Base-by-base conservation (phyloP, 1,140 invertebrate species). In the Bombus balteatus region DNA sequence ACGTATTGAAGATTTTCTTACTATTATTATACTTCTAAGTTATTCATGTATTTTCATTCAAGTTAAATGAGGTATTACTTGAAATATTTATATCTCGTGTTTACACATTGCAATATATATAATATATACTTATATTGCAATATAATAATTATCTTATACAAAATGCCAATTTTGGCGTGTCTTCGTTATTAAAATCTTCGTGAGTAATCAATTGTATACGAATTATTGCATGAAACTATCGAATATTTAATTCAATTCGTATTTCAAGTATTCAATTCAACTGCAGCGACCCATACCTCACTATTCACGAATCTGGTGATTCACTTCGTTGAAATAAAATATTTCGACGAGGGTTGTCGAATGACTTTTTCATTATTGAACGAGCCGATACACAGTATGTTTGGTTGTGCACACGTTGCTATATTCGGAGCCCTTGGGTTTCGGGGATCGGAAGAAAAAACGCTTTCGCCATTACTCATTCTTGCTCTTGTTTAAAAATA, bases 401-500 rank as follows among this genome's bases (percentile, higher is more conserved):
- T 74, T 22, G 43, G 37, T 62, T 72, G 34, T 12, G 59, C 68
- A 43, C 39, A 79, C 74, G 80, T 79, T 15, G 81, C 89, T 90
- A 82, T 88, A 83, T 87, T 34, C 59, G 88, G 80, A 79, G 47
- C 66, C 71, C 81, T 84, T 43, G 71, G 43, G 78, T 85, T 81
- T 85, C 70, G 59, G 80, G 87, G 86, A 75, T 70, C 78, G 83
- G 78, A 18, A 57, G 66, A 79, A 80, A 76, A 81, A 89, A 65
- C 59, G 86, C 82, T 83, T 34, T 77, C 79, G 90, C 90, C 89
- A 91, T 92, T 91, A 91, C 84, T 92, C 91, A 91, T 91, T 82
- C 84, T 85, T 70, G 75, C 84, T 77, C 74, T 79, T 90, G 90
- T 92, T 91, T 91, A 88, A 91, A 92, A 90, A 91, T 91, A 91